Percentiles rank a stretch among this genome's conserved stretches.
phyloP scores from a whole-genome alignment of 2,113 vertebrate genomes.

The Arenaria interpres region DNA sequence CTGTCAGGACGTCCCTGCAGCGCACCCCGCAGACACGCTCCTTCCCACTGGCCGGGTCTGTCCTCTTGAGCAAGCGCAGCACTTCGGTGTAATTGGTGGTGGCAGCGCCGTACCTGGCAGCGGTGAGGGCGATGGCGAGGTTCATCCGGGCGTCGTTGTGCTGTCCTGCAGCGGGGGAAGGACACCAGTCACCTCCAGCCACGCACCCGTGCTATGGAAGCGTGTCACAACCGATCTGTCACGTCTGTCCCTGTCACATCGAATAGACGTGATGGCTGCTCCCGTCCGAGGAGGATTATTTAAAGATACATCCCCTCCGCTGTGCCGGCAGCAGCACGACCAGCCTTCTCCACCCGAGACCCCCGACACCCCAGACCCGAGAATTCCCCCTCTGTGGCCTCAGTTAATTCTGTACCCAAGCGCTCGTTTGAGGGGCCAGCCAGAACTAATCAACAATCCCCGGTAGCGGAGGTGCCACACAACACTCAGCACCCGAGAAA shows the following conservation, averaged over 20 bases:
- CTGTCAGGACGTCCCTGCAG: constrained; percentile 84
- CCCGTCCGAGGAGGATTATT: constrained; percentile 70
- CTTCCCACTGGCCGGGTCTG: constrained; percentile 74
- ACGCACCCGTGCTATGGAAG: constrained; percentile 85
- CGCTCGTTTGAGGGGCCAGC: neutral
- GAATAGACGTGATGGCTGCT: constrained; percentile 81
- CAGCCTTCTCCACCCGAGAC: neutral
- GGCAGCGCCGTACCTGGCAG: constrained; percentile 96
- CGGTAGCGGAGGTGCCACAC: neutral
- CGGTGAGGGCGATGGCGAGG: constrained; percentile 91
- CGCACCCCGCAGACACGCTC: constrained; percentile 76
- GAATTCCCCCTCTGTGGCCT: neutral
- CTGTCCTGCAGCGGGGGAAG: constrained; percentile 92
- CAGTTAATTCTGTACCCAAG: neutral
- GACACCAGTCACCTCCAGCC: constrained; percentile 92
- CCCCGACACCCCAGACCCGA: neutral
- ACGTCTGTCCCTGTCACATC: constrained; percentile 92
- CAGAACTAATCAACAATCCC: constrained; percentile 52
- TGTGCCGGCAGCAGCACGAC: neutral
- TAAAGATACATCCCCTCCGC: constrained; percentile 76
- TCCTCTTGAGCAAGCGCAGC: constrained; percentile 84
- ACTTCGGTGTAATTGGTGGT: constrained; percentile 93
- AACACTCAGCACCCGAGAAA: constrained; percentile 62
- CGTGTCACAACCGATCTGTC: constrained; percentile 95
- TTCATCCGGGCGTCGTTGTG: constrained; percentile 93